Evolutionary conservation across 2,888 invertebrate species (phyloP).

Genomic region (Eupithecia tripunctaria): DNA sequence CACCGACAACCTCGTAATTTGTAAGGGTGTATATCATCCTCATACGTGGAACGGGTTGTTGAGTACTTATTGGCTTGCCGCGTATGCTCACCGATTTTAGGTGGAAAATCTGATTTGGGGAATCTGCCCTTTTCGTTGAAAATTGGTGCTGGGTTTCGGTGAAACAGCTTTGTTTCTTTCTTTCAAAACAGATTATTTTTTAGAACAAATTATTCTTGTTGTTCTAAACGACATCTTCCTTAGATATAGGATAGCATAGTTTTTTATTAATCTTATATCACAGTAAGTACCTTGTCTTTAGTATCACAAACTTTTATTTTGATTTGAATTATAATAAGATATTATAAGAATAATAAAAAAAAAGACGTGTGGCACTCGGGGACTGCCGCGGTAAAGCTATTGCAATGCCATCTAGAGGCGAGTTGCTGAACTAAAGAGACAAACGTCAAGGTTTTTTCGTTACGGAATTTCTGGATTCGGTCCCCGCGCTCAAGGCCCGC

Average conservation of each 20-base stretch:
- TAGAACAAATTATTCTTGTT: background rate
- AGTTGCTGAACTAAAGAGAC: too few species aligned
- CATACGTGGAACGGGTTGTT: background rate
- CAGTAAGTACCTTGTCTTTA: background rate
- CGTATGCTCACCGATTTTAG: background rate
- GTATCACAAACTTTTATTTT: too few species aligned
- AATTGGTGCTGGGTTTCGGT: background rate
- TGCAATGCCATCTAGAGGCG: too few species aligned
- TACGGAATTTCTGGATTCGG: too few species aligned
- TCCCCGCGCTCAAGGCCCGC: too few species aligned
- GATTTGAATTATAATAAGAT: too few species aligned
- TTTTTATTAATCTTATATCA: background rate
- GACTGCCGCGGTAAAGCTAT: too few species aligned
- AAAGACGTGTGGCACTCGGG: too few species aligned
- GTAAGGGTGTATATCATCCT: background rate
- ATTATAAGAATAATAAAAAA: too few species aligned
- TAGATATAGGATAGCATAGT: too few species aligned
- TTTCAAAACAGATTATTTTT: background rate
- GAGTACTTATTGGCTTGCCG: background rate
- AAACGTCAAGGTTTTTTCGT: too few species aligned
- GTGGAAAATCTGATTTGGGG: background rate
- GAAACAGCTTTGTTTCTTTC: background rate
- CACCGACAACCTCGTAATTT: slow-evolving; percentile 6
- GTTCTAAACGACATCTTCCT: background rate
- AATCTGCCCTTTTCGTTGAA: background rate